Base-by-base conservation (phyloP, 2,113 vertebrate genomes). In the Tiliqua scincoides region DNA sequence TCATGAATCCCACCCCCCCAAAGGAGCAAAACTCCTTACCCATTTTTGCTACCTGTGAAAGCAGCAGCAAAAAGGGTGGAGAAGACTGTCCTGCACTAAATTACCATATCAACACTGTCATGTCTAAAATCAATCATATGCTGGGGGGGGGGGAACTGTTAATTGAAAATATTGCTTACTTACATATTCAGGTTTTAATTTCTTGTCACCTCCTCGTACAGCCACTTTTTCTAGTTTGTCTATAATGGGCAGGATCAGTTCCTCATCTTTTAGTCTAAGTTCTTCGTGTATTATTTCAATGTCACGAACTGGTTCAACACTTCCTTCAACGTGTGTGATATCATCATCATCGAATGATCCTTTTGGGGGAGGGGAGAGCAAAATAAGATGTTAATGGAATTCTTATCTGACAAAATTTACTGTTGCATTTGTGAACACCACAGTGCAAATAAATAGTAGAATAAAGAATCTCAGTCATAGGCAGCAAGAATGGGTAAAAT, bases 291-390 rank as follows among this genome's bases (percentile, higher is more conserved):
- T 97, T 91, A 97, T 97, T 96, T 97, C 97, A 82, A 97, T 97
- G 92, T 99, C 99, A 91, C 99, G 98, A 88, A 99, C 97, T 18
- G 99, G 99, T 95, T 99, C 98, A 20, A 99, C 98, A 4, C 97
- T 98, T 86, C 99, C 99, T 96, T 99, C 99, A 91, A 99, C 96
- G 1, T 99, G 99, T 35, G 99, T 97, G 82, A 99, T 99, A 91
- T 99, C 99, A 95, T 99, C 99, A 90, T 99, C 98, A 88, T 99
- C 99, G 93, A 99, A 99, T 1, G 98, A 98, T 91, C 99, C 97
- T 97, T 90, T 91, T 94, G 93, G 23, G 91, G 74, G 82, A 79
- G 9, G 87, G 74, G 82, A 79, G 7, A 88, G 88, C 1, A 82
- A 63, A 43, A 70, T 92, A 80, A 90, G n/a, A 40, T 84, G 90